Base-by-base conservation (phyloP, 2,888 invertebrate genomes). In the Sipha maydis region DNA sequence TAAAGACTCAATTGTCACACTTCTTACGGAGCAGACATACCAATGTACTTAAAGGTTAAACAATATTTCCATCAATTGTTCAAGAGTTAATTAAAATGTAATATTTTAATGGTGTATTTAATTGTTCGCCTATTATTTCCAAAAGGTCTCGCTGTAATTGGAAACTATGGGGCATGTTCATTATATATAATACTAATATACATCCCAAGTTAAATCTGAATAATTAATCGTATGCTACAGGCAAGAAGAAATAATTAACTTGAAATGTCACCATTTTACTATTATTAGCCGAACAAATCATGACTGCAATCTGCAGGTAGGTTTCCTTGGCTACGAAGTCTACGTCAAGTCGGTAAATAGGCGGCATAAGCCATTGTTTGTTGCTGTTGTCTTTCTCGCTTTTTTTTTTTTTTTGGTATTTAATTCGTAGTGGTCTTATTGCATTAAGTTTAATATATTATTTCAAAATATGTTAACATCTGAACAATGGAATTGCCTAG, bases 221-320 rank as follows among this genome's bases (percentile, higher is more conserved):
- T 82, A 82, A 82, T 83, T 83, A 54, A 71, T 83, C 25, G 69
- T 54, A 25, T 83, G 83, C 69, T 69, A 28, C 48, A 21, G 48
- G 83, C 69, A 83, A 48, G 83, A 71, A 83, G 71, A 83, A 83
- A 83, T 83, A 83, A 83, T 83, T 71, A 83, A 83, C 71, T 71
- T 54, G 71, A 31, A n/a, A 71, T 71, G 71, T 71, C 28, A 31
- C 48, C 31, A 48, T 71, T 83, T 54, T 69, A 8, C 48, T 54
- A 34, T 34, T 21, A 25, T 21, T 3, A 7, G 25, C 31, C 28
- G 69, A 82, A 54, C 71, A 11, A 48, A 54, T 71, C 82, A 38
- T 48, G 69, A 11, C 41, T 48, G 69, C 21, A 67, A 48, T 48
- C 71, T 41, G 48, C 67, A n/a, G 41, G 71, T 54, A n/a, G 41